phyloP scores from a whole-genome alignment of 2,888 invertebrate species.

The Heliconius ethilla region DNA sequence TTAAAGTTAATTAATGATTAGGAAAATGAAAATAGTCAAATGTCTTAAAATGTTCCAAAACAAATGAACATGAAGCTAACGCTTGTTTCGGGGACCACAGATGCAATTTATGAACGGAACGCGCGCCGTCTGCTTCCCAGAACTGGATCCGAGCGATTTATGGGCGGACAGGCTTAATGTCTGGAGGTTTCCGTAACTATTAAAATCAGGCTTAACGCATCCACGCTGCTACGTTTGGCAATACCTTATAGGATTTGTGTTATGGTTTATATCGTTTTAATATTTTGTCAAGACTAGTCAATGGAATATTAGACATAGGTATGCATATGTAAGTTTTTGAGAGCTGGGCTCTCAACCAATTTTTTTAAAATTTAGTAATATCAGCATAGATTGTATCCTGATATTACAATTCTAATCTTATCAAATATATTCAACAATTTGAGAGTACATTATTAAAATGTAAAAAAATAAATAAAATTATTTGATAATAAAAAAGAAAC shows the following conservation, averaged over 20 bases:
- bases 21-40: neutral
- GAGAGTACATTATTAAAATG: neutral
- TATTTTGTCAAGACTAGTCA: too few species aligned
- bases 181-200: conserved; percentile 41
- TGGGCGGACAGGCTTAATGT: conserved; percentile 41
- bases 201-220: conserved; percentile 36
- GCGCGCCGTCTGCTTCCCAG: conserved; percentile 41
- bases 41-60: conserved; percentile 33
- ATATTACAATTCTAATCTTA: too few species aligned
- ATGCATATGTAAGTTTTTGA: neutral
- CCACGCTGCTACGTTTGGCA: conserved; percentile 20
- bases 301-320: too few species aligned
- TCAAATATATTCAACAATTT: neutral
- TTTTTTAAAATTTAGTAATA: too few species aligned
- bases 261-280: neutral
- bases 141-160: conserved; percentile 42
- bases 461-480: neutral
- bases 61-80: conserved; percentile 39
- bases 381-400: neutral
- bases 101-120: conserved; percentile 43
- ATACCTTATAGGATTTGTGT: neutral
- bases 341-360: neutral
- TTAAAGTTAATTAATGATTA: neutral
- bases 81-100: conserved; percentile 40
- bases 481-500: neutral